Evolutionary conservation across 2,888 invertebrate genomes (phyloP), one percentile per base, ranked within the genome.

Genomic region (Gymnocheta viridis): DNA sequence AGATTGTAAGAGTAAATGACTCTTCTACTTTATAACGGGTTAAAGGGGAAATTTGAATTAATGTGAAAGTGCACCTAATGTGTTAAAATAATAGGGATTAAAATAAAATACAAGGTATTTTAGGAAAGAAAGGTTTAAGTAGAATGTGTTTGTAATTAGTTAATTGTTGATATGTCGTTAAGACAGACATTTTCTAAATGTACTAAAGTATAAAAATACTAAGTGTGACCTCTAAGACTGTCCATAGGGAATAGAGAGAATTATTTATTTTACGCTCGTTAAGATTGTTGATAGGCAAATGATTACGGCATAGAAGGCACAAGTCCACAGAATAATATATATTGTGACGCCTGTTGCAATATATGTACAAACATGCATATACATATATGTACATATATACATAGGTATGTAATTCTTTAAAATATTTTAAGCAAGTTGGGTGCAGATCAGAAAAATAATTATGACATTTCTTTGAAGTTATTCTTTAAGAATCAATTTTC

Each of bases 51-150:
- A 22, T 60, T 38, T 19, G 14, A 32, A 27, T 56, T 7, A 41
- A 72, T 4, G 24, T 72, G 24, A 19, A 32, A 32, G 44, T 73
- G 73, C 24, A 22, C 5, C 49, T 22, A 32, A 66, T 3, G 66
- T 66, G 66, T 35, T 67, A 35, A 51, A 49, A 67, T 22, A 49
- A 51, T 12, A 29, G 4, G 22, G 14, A 9, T 14, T 51, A 41
- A 19, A 41, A 27, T 38, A 19, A 56, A 56, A 9, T 29, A 10
- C 10, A n/a, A n/a, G 3, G 17, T 9, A 4, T 24, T 41, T 10
- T 1, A 44, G 24, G 41, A 38, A 51, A 2, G 6, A 17, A 51
- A n/a, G 14, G 51, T 14, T 27, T 24, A 17, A 17, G 19, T 17
- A 4, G 32, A 32, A 32, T 32, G 32, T 14, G 12, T 24, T 14